These are phyloP conservation scores for Aphaenogaster ashmeadi DNA, from an alignment of 1,140 invertebrate species.

Conservation along the genomic window DNA sequence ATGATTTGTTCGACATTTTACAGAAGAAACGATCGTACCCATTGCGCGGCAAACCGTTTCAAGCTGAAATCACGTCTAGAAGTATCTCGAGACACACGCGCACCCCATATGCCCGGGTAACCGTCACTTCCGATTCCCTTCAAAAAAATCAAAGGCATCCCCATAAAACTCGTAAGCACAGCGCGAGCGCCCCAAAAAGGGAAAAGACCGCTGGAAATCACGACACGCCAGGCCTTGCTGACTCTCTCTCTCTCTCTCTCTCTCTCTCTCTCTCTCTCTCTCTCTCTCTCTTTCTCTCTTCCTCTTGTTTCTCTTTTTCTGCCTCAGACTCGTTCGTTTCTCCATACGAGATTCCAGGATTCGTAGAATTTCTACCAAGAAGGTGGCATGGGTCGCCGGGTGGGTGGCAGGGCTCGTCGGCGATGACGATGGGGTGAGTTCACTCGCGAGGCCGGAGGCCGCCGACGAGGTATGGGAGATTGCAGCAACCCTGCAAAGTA, in stretches of 20 bases:
- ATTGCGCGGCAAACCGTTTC: neutral
- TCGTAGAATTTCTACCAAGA: constrained; percentile 74
- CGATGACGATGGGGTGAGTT: constrained; percentile 61
- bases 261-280: constrained; percentile 26
- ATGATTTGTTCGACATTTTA: neutral
- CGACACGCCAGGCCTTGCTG: constrained; percentile 41
- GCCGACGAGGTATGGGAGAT: constrained; percentile 74
- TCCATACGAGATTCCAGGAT: constrained; percentile 77
- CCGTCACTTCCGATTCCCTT: constrained; percentile 72
- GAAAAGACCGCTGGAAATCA: constrained; percentile 67
- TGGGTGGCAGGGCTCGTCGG: constrained; percentile 32
- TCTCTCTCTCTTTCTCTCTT: neutral
- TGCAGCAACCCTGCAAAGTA: constrained; percentile 76
- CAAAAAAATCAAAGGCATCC: constrained; percentile 75
- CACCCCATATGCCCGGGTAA: constrained; percentile 40
- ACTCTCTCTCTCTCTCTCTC: constrained; percentile 12
- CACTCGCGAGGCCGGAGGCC: constrained; percentile 67
- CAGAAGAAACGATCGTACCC: neutral
- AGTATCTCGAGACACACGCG: constrained; percentile 6
- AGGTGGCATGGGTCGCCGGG: constrained; percentile 56
- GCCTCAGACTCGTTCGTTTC: constrained; percentile 62
- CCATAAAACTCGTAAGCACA: constrained; percentile 44
- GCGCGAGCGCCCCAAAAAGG: constrained; percentile 39
- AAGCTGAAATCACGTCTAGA: constrained; percentile 52
- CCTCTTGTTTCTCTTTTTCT: constrained; percentile 37